phyloP scores from a whole-genome alignment of 2,797 vertebrate species.

The Alosa sapidissima region DNA sequence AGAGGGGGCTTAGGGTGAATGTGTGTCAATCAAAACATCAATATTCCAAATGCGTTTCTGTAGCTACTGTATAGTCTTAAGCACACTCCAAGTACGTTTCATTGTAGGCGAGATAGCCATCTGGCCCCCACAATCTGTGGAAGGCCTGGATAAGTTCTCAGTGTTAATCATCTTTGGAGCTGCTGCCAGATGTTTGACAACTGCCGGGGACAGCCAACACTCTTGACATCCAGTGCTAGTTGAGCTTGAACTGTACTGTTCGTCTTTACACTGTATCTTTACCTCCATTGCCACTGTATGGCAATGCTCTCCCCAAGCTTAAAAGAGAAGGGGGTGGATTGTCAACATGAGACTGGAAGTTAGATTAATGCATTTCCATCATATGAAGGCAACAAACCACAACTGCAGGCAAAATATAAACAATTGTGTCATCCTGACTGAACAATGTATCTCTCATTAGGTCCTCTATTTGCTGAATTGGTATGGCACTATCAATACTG shows the following conservation, averaged over 20 bases:
- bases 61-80: slow-evolving; percentile 6
- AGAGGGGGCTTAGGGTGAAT: neutral
- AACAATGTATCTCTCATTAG: neutral
- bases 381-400: neutral
- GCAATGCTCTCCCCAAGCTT: neutral
- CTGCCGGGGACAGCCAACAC: neutral
- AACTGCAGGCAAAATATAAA: neutral
- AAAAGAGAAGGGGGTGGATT: neutral
- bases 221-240: slow-evolving; percentile 6
- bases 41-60: slow-evolving; percentile 16
- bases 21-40: slow-evolving; percentile 21
- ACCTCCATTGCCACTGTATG: neutral
- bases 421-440: neutral
- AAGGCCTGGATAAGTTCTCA: slow-evolving; percentile 59
- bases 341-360: neutral
- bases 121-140: slow-evolving; percentile 66
- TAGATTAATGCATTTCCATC: neutral
- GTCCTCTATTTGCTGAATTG: neutral
- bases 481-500: neutral
- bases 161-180: slow-evolving; percentile 69
- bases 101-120: slow-evolving; percentile 63
- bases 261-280: neutral
- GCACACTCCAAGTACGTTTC: slow-evolving; percentile 44
- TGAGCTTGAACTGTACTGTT: neutral
- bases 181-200: slow-evolving; percentile 67